Base-by-base conservation (phyloP, 2,113 vertebrate genomes). In the Solenodon paradoxus region DNA sequence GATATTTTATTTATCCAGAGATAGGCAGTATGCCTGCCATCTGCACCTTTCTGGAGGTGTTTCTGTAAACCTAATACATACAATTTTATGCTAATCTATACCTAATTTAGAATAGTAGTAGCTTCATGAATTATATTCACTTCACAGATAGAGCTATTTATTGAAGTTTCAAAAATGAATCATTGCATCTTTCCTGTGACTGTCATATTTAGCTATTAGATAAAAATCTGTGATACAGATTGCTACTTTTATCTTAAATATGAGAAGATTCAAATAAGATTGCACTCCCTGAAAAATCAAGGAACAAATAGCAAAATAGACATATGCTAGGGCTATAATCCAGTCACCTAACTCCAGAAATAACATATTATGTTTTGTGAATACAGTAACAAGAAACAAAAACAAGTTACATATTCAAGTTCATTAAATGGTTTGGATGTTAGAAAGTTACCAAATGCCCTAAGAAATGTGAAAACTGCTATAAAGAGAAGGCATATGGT, bases 241-340 rank as follows among this genome's bases (percentile, higher is more conserved):
- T 88, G 66, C 72, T 86, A 63, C 24, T 72, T 92, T 95, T 81
- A 42, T 88, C 49, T 94, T 75, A 72, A 72, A 72, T 16, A 47
- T 83, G 12, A 78, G 16, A 94, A 71, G 4, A 75, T 69, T 90
- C 38, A 80, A 53, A 16, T 32, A 13, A 72, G 3, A 20, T 93
- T 77, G 83, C 59, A 49, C 16, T 57, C 35, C 17, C 77, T 77
- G 35, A 79, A 92, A 96, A 57, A 28, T 95, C 32, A 86, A 85
- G 6, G 32, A 90, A 61, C 20, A 77, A 2, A 55, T 57, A 82
- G 4, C 22, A 90, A 89, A 79, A 66, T 66, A 85, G 13, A 47
- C 49, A 66, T 17, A 51, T 68, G 7, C 26, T 94, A 59, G 42
- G 8, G 66, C 12, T 64, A 24, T 61, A 78, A 72, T 40, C 16